Evolutionary conservation across 2,113 vertebrate genomes (phyloP), one percentile per base, ranked within the genome.

Genomic region (Pteruthius melanotis): DNA sequence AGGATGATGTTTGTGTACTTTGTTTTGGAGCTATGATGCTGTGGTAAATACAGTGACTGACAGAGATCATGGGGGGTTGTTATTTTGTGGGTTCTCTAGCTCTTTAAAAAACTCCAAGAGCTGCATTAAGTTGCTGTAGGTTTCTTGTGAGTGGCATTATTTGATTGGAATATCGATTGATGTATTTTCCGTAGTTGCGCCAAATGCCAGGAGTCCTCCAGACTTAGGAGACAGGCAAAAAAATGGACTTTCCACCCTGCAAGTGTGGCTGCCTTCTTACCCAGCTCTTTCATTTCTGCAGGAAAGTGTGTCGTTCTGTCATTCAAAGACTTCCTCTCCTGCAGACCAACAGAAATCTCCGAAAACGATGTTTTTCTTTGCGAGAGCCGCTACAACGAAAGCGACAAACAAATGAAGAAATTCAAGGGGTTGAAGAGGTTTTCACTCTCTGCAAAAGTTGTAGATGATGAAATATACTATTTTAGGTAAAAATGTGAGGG

Each of bases 351-450:
- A 64, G 99, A 99, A 97, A 99, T 99, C 83, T 97, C 98, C 21
- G 99, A 99, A 97, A 99, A 99, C 15, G 98, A 99, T 5, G 98
- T 99, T 91, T 97, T 99, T 27, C 99, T 99, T 53, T 99, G 99
- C 74, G 99, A 99, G 98, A 99, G 99, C 87, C 99, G 99, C 94
- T 99, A 99, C 98, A 99, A 99, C 6, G 99, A 99, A 91, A 99
- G 98, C 4, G 99, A 99, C 97, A 99, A 99, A 89, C 99, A 99
- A 75, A 99, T 99, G 99, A 99, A 99, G 98, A 99, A 99, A 87
- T 99, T 99, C 90, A 99, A 99, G 94, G 99, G 99, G 39, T 97
- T 99, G 35, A 99, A 99, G 97, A 99, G 99, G 78, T 99, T 99
- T 97, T 99, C 99, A 30, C 98, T 99, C 23, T 99, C 99, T 86